Percentiles rank a stretch among this genome's conserved stretches.
These are phyloP conservation scores for Glossosoma conforme DNA, from an alignment of 1,140 invertebrate genomes.

Conservation along the genomic window DNA sequence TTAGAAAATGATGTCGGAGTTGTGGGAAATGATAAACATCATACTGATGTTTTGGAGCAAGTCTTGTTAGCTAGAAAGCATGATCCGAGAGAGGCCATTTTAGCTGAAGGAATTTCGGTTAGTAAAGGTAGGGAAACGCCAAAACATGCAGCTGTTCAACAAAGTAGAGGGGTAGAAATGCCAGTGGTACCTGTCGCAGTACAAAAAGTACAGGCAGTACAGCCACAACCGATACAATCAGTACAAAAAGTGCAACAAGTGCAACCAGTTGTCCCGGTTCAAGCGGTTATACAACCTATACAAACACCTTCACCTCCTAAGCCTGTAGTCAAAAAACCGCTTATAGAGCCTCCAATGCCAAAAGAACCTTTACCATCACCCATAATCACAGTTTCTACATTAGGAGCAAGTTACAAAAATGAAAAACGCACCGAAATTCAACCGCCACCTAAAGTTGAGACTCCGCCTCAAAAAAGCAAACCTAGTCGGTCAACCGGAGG, in stretches of 20 bases:
- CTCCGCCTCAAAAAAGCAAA: constrained; percentile 4
- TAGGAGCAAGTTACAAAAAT: constrained; percentile 27
- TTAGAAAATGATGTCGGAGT: constrained; percentile 53
- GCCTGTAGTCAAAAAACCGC: too few species aligned
- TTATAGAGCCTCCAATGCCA: constrained; percentile 1
- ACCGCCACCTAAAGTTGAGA: not conserved
- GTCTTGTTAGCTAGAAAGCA: constrained; percentile 55
- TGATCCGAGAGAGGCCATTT: constrained; percentile 52
- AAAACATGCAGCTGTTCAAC: too few species aligned
- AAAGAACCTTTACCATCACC: constrained; percentile 23
- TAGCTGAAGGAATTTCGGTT: constrained; percentile 51
- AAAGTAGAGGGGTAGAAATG: too few species aligned
- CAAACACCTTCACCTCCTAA: too few species aligned
- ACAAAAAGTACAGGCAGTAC: constrained; percentile 12
- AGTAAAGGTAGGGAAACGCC: constrained; percentile 9
- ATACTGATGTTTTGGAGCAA: constrained; percentile 59
- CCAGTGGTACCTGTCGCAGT: not conserved
- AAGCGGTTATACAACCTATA: too few species aligned
- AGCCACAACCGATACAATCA: constrained; percentile 9
- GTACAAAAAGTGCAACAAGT: constrained; percentile 29
- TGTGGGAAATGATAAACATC: constrained; percentile 47
- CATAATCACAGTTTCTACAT: constrained; percentile 25
- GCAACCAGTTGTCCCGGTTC: too few species aligned
- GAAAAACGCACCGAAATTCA: constrained; percentile 16
- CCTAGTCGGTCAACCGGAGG: not conserved